Evolutionary conservation across 2,888 invertebrate genomes (phyloP), one percentile per base, ranked within the genome.

Genomic region (Synanthedon vespiformis): DNA sequence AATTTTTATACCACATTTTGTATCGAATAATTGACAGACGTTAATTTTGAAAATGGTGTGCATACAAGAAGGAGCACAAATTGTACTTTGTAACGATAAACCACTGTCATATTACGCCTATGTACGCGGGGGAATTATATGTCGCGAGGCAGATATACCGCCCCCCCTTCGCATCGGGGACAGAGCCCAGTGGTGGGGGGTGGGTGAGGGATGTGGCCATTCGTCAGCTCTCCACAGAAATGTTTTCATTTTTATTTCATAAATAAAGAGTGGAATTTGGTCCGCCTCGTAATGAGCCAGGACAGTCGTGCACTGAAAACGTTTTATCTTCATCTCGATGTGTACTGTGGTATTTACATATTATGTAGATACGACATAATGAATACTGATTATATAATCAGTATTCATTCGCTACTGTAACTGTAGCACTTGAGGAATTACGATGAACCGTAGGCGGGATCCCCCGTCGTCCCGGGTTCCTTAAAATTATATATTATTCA

Each of bases 211-310:
- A 55, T 59, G 56, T 55, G 64, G 67, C 70, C 72, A 77, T 77
- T 77, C 79, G 78, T 85, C 86, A 81, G 80, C 74, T 71, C 73
- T 74, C 75, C 70, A 65, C 70, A 79, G 72, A 80, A 82, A 83
- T 83, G 83, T 86, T 86, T 83, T 81, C 83, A 84, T 84, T 84
- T 84, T 85, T 85, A 85, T 85, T 83, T 84, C 80, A 85, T 85
- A 85, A 83, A 82, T 83, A 83, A 81, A 77, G 77, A 77, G 77
- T 70, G 71, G 75, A 75, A 80, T 80, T 74, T 72, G 68, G 68
- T 59, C 58, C 57, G 56, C 58, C 58, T 61, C 66, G 76, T 84
- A 80, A 83, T 81, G 79, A 82, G 34, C 10, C 8, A 34, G 10
- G 10, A 34, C 48, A 14, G 12, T 48, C 48, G n/a, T 14, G 44